Base-by-base conservation (phyloP, 1,140 invertebrate genomes). In the Zaprionus gabonicus region DNA sequence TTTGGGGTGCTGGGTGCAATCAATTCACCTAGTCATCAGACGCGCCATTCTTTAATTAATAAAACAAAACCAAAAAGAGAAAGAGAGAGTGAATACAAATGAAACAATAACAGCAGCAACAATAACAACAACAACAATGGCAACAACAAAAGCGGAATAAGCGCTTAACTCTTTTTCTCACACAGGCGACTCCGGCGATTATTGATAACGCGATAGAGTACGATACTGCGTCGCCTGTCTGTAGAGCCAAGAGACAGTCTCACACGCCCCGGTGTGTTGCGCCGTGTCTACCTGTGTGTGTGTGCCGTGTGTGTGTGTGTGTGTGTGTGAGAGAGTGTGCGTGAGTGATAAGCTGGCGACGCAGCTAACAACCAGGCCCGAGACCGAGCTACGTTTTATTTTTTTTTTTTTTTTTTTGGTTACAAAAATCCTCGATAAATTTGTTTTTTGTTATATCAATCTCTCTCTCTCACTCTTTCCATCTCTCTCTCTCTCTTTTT, bases 311-410 rank as follows among this genome's bases (percentile, higher is more conserved):
- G 31, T 53, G 51, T 23, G 36, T 31, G 31, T 53, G 51, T 31
- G 51, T 9, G 17, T 4, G 7, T 25, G 44, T 44, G 46, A 38
- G 17, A 56, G 41, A 36, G 41, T 53, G 53, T 65, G 28, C 41
- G 55, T 65, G 70, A 75, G 64, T 81, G 74, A 84, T 76, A 81
- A 88, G 84, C 83, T 87, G 73, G 49, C 68, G 56, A 78, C 83
- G 83, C 83, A 84, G 81, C 73, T 72, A 71, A 74, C 68, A 41
- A 67, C 49, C 58, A 69, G 58, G 59, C 65, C 62, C 49, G 57
- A 53, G 23, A n/a, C 38, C 68, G 57, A 66, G 63, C 74, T 72
- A 60, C 56, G 73, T 64, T 64, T 70, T 7, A 41, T 59, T 0
- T 41, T 13, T 17, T 20, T 20, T 20, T 20, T 20, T 20, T 20